phyloP scores from a whole-genome alignment of 1,140 invertebrate genomes.

The Matsumurasca onukii region DNA sequence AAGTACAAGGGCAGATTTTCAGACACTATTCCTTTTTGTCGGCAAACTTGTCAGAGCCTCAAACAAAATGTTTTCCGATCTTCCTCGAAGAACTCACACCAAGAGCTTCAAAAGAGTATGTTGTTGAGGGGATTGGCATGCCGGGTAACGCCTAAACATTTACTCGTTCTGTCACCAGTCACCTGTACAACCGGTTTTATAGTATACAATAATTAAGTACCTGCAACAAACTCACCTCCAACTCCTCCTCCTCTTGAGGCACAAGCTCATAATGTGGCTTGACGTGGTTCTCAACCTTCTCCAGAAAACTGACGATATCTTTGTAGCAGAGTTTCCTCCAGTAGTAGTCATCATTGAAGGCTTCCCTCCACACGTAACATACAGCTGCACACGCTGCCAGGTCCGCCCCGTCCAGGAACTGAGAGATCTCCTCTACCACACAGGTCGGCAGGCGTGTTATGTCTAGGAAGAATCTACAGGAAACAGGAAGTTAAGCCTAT shows the following conservation, averaged over 20 bases:
- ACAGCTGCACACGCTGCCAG: constrained; percentile 17
- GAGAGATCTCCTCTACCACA: background rate
- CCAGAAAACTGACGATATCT: background rate
- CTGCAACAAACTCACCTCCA: background rate
- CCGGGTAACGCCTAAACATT: no score
- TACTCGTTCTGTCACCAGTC: no score
- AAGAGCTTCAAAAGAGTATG: no score
- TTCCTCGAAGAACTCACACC: no score
- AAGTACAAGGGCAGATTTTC: no score
- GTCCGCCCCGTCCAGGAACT: background rate
- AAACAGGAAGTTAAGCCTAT: background rate
- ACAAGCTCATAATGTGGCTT: background rate
- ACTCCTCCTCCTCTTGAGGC: background rate
- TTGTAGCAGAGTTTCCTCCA: constrained; percentile 11
- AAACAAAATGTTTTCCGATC: no score
- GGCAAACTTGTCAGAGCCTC: no score
- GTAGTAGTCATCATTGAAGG: constrained; percentile 1
- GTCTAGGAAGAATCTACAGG: background rate
- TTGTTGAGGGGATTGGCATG: no score
- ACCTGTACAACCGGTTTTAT: no score
- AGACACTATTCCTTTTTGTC: no score
- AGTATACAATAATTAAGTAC: no score
- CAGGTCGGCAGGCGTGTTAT: constrained; percentile 3
- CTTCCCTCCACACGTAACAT: constrained; percentile 9
- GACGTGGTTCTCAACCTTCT: background rate